Percentiles rank a stretch among this genome's conserved stretches.
phyloP scores from a whole-genome alignment of 2,113 vertebrate genomes.

The Sorex fumeus region DNA sequence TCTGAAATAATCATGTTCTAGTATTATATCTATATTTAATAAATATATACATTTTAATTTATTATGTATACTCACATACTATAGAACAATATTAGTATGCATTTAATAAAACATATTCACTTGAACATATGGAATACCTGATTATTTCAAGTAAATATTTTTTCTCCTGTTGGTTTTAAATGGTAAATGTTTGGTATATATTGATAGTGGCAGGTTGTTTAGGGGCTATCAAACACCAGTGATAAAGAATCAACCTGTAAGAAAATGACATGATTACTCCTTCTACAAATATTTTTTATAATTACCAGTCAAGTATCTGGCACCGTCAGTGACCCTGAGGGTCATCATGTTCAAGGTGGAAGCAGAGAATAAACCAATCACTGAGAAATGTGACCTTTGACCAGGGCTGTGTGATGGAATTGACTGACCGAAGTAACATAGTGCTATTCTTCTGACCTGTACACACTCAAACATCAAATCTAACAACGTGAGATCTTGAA shows the following conservation, averaged over 20 bases:
- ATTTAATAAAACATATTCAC: conserved; percentile 90
- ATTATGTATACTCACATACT: conserved; percentile 86
- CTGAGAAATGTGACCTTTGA: not conserved
- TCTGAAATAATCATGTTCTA: conserved; percentile 85
- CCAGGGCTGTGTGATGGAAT: not conserved
- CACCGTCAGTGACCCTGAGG: not conserved
- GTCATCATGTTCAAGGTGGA: not conserved
- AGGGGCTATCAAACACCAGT: not conserved
- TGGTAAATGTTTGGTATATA: not conserved
- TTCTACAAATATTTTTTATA: conserved; percentile 31
- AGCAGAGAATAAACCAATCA: not conserved
- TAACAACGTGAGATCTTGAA: not conserved
- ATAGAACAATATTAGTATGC: conserved; percentile 85
- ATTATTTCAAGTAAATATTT: conserved; percentile 78
- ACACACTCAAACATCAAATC: conserved; percentile 2
- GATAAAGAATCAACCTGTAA: not conserved
- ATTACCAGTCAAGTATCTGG: not conserved
- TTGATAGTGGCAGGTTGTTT: not conserved
- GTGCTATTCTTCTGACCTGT: not conserved
- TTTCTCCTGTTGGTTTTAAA: conserved; percentile 62
- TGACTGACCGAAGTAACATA: not conserved
- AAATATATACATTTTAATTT: conserved; percentile 86
- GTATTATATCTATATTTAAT: conserved; percentile 87
- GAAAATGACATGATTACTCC: not conserved
- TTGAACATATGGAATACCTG: conserved; percentile 82